These are phyloP conservation scores for Andrena hattorfiana DNA, from an alignment of 2,888 invertebrate genomes.

Conservation along the genomic window DNA sequence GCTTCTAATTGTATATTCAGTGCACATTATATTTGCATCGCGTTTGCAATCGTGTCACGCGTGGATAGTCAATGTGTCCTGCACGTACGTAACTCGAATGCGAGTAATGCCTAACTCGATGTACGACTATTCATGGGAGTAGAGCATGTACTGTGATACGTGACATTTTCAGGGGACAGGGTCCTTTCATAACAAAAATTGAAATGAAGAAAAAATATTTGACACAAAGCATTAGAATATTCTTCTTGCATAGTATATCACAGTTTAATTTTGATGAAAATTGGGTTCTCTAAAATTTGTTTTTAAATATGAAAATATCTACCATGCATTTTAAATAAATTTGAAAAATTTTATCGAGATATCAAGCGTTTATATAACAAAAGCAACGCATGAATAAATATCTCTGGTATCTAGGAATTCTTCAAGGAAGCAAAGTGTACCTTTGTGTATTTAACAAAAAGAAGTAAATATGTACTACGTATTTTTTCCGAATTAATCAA, in stretches of 20 bases:
- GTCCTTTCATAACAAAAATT: neutral
- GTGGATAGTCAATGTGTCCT: conserved; percentile 36
- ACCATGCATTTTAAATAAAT: too few species aligned
- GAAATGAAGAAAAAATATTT: neutral
- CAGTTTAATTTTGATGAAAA: neutral
- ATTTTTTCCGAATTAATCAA: neutral
- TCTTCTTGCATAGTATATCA: too few species aligned
- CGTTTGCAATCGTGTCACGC: conserved; percentile 37
- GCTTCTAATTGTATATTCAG: conserved; percentile 33
- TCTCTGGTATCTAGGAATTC: neutral
- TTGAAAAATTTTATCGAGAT: too few species aligned
- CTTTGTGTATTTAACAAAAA: neutral
- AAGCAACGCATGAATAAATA: too few species aligned
- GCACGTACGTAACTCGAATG: conserved; percentile 19
- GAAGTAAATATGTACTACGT: neutral
- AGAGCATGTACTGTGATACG: neutral
- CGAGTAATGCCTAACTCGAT: conserved; percentile 30
- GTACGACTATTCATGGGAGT: conserved; percentile 15
- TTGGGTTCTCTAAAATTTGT: neutral
- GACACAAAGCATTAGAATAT: neutral
- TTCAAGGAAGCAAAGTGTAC: neutral
- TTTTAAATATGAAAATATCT: too few species aligned
- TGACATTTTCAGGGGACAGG: neutral
- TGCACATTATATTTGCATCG: conserved; percentile 35
- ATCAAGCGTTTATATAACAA: too few species aligned